A percentile compares a stretch with the other conserved stretches of the same genome.
phyloP scores from a whole-genome alignment of 2,797 vertebrate species.

The Typhlichthys eigenmanni region DNA sequence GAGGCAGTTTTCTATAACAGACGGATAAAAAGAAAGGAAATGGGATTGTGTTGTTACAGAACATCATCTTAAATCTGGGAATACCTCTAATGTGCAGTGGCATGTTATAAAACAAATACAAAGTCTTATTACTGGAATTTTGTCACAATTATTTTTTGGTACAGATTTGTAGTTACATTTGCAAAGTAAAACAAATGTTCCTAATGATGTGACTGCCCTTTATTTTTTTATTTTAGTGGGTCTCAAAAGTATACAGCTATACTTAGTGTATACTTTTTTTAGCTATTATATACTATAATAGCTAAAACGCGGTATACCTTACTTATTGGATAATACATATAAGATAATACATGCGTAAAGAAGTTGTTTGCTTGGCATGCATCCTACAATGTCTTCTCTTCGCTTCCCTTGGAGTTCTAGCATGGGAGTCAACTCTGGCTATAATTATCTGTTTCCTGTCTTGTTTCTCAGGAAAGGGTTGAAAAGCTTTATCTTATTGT shows the following conservation, averaged over 20 bases:
- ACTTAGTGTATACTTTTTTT: too few species aligned
- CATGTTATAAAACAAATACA: constrained; percentile 19
- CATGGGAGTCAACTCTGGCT: constrained; percentile 37
- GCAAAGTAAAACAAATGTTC: too few species aligned
- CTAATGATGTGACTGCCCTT: too few species aligned
- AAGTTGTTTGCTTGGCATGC: constrained; percentile 9
- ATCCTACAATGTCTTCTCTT: constrained; percentile 16
- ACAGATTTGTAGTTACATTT: neutral
- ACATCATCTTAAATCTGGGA: constrained; percentile 4
- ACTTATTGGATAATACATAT: too few species aligned
- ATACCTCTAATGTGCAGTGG: constrained; percentile 8
- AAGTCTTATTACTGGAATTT: neutral
- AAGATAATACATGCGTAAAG: neutral
- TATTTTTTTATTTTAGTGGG: too few species aligned
- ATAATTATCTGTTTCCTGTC: constrained; percentile 56
- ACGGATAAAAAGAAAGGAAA: constrained; percentile 13
- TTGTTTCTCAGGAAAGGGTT: constrained; percentile 53
- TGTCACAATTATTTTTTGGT: neutral
- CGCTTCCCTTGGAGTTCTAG: constrained; percentile 11
- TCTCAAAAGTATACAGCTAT: too few species aligned
- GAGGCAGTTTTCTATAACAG: neutral
- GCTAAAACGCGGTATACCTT: too few species aligned
- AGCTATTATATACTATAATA: too few species aligned
- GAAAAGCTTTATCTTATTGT: constrained; percentile 50
- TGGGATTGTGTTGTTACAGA: constrained; percentile 17